phyloP scores from a whole-genome alignment of 92 coral and sea anemone genomes.

The Nematostella vectensis region DNA sequence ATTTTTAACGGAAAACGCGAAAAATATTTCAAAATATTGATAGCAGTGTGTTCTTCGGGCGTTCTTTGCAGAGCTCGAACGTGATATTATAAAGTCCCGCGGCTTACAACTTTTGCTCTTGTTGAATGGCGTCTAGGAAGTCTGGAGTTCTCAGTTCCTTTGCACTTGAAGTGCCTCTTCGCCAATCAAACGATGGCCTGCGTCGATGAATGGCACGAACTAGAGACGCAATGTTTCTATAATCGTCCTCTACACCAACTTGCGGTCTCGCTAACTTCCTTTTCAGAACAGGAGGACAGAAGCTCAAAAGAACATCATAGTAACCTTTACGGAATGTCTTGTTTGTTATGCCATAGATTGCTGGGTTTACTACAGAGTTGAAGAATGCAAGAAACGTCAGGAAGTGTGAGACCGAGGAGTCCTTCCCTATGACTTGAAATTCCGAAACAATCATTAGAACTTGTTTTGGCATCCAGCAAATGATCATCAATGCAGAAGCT shows the following conservation, averaged over 20 bases:
- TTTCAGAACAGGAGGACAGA: constrained; percentile 14
- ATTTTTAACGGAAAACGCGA: no score
- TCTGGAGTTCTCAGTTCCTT: not conserved
- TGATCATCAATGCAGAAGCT: constrained; percentile 27
- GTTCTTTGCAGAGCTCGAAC: no score
- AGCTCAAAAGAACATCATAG: constrained; percentile 27
- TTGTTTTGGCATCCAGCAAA: constrained; percentile 54
- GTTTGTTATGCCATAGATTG: constrained; percentile 60
- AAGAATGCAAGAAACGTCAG: constrained; percentile 34
- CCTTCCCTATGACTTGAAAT: constrained; percentile 18
- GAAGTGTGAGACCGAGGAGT: constrained; percentile 35
- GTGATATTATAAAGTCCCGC: no score
- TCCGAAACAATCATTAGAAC: constrained; percentile 18
- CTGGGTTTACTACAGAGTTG: constrained; percentile 48
- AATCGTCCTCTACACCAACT: constrained; percentile 17
- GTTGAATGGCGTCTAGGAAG: not conserved
- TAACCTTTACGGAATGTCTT: constrained; percentile 51
- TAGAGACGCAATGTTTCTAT: constrained; percentile 18
- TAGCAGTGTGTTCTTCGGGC: no score
- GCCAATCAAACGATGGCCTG: constrained; percentile 25
- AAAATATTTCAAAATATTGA: no score
- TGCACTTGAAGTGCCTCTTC: constrained; percentile 2
- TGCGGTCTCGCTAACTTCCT: constrained; percentile 12
- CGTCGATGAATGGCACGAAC: constrained; percentile 21
- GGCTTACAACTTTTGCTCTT: no score